phyloP scores from a whole-genome alignment of 2,797 vertebrate genomes.

The Syngnathus rostellatus region DNA sequence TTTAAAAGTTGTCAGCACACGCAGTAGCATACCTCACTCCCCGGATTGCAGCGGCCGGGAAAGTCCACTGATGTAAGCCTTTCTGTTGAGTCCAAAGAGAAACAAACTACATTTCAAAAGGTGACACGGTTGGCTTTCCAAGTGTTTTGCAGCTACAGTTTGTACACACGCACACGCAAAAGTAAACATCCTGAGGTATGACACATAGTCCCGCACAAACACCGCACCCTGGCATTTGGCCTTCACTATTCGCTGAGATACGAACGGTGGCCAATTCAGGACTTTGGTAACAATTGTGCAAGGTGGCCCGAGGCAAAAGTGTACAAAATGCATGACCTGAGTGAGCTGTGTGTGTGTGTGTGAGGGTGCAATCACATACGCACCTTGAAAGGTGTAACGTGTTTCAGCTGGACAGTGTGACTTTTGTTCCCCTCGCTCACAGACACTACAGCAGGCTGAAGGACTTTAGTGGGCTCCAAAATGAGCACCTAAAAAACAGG shows the following conservation, averaged over 20 bases:
- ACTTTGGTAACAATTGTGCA: background rate
- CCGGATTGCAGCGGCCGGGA: constrained; percentile 72
- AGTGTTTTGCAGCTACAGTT: background rate
- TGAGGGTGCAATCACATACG: constrained; percentile 21
- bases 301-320: background rate
- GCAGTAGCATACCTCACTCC: constrained; percentile 76
- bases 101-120: background rate
- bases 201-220: background rate
- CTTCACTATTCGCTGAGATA: constrained; percentile 19
- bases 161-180: background rate
- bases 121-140: background rate
- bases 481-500: constrained; percentile 52
- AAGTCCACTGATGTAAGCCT: constrained; percentile 77
- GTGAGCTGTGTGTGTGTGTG: background rate
- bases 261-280: too few species aligned
- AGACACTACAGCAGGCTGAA: constrained; percentile 71
- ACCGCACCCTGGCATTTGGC: constrained; percentile 7
- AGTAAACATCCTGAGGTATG: background rate
- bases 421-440: constrained; percentile 65
- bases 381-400: constrained; percentile 69
- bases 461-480: constrained; percentile 77
- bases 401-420: constrained; percentile 67
- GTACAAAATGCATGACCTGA: background rate
- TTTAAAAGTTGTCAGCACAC: constrained; percentile 33
- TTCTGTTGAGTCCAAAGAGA: constrained; percentile 61